A percentile compares a stretch with the other conserved stretches of the same genome.
These are phyloP conservation scores for Manacus vitellinus DNA, from an alignment of 2,113 vertebrate species.

Conservation along the genomic window DNA sequence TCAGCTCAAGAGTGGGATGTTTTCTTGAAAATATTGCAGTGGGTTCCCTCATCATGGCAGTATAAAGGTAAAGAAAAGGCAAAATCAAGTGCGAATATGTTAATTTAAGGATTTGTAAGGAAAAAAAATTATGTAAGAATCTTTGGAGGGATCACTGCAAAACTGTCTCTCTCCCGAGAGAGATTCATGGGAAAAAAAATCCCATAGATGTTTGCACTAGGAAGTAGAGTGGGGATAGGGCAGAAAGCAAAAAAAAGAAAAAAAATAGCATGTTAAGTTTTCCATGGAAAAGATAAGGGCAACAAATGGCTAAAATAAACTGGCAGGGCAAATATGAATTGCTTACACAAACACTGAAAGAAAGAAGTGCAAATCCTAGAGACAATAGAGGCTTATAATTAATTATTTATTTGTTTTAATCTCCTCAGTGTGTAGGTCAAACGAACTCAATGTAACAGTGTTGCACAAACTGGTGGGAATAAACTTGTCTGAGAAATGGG, in stretches of 20 bases:
- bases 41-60: not conserved
- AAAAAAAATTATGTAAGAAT: not conserved
- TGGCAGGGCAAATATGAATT: not conserved
- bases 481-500: not conserved
- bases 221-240: not conserved
- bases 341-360: not conserved
- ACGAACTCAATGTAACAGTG: not conserved
- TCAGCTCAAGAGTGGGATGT: not conserved
- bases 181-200: not conserved
- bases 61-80: not conserved
- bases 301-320: not conserved
- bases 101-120: not conserved
- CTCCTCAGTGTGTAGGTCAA: not conserved
- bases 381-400: not conserved
- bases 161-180: not conserved
- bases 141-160: not conserved
- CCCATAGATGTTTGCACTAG: not conserved
- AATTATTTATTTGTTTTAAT: not conserved
- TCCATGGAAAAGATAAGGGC: not conserved
- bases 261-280: not conserved
- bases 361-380: not conserved
- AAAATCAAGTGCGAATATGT: not conserved
- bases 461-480: not conserved
- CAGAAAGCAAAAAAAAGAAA: not conserved
- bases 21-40: not conserved